Percentiles rank a stretch among this genome's conserved stretches.
These are phyloP conservation scores for Tenualosa ilisha DNA, from an alignment of 2,797 vertebrate genomes.

Conservation along the genomic window DNA sequence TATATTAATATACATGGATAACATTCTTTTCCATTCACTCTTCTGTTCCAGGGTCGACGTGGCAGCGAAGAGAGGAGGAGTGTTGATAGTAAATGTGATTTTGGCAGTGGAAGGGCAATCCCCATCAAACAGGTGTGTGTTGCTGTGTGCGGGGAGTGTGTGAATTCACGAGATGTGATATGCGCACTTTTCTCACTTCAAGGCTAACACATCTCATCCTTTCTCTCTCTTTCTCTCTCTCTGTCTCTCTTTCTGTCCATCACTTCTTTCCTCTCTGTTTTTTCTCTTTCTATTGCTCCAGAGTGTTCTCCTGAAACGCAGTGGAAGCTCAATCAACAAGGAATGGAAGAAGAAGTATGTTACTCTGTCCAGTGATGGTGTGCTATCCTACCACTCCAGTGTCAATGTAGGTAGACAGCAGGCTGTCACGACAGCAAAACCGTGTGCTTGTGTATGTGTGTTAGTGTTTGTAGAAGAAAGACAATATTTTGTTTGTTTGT, in stretches of 20 bases:
- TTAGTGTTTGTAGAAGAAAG: background rate
- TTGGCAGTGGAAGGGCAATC: conserved; percentile 84
- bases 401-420: conserved; percentile 83
- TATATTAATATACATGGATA: background rate
- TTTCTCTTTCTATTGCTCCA: conserved; percentile 56
- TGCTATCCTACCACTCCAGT: conserved; percentile 90
- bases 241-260: background rate
- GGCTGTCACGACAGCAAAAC: background rate
- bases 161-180: background rate
- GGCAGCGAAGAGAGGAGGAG: conserved; percentile 93
- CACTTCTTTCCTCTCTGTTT: too few relatives aligned
- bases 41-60: conserved; percentile 78
- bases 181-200: background rate
- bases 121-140: conserved; percentile 89
- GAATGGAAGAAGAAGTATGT: conserved; percentile 98
- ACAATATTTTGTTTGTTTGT: background rate
- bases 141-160: background rate
- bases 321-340: conserved; percentile 92
- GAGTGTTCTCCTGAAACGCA: conserved; percentile 90
- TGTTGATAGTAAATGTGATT: conserved; percentile 83
- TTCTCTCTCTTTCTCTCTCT: background rate
- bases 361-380: conserved; percentile 86
- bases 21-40: background rate
- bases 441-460: background rate
- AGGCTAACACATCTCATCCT: background rate